Percentiles rank a stretch among this genome's conserved stretches.
Evolutionary conservation across 2,888 invertebrate species (phyloP).

Genomic region (Galerucella nymphaeae): DNA sequence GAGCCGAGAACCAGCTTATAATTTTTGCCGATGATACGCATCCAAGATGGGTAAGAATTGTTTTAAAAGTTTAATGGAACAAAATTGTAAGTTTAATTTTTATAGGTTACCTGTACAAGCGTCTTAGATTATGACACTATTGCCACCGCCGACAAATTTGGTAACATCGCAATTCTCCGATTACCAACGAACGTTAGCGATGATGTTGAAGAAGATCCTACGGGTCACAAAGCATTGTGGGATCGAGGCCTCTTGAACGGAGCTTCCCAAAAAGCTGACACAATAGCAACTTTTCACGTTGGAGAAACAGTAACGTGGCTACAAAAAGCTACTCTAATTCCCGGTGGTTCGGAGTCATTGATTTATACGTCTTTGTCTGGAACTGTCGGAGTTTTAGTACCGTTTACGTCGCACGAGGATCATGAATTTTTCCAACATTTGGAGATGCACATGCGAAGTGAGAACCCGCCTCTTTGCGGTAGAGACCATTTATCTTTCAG

Average conservation of each 20-base stretch:
- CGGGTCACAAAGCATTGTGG: slow-evolving; percentile 98
- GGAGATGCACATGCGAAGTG: slow-evolving; percentile 99
- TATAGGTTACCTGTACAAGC: slow-evolving; percentile 81
- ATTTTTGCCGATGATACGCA: slow-evolving; percentile 99
- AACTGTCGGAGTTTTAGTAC: slow-evolving; percentile 91
- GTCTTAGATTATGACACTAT: slow-evolving; percentile 96
- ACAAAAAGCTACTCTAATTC: slow-evolving; percentile 91
- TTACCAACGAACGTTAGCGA: slow-evolving; percentile 92
- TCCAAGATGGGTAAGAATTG: slow-evolving; percentile 81
- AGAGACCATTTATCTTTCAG: slow-evolving; percentile 97
- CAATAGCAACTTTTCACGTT: slow-evolving; percentile 92
- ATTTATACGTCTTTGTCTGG: slow-evolving; percentile 97
- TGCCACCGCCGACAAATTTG: slow-evolving; percentile 97
- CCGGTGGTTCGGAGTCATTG: slow-evolving; percentile 96
- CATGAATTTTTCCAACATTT: slow-evolving; percentile 99
- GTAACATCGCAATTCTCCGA: slow-evolving; percentile 87
- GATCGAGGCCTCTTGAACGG: slow-evolving; percentile 72
- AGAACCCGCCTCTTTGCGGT: slow-evolving; percentile 95
- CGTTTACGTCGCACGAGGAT: slow-evolving; percentile 96
- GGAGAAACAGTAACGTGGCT: slow-evolving; percentile 97
- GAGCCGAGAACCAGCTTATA: slow-evolving; percentile 96
- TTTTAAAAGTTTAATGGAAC: too few species aligned
- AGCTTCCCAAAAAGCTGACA: slow-evolving; percentile 97
- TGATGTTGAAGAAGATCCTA: slow-evolving; percentile 99
- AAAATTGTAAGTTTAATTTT: not conserved